Percentiles rank a stretch among this genome's conserved stretches.
Conservation (phyloP, 2,888 invertebrate genomes). For the Euzophera pinguis region DNA sequence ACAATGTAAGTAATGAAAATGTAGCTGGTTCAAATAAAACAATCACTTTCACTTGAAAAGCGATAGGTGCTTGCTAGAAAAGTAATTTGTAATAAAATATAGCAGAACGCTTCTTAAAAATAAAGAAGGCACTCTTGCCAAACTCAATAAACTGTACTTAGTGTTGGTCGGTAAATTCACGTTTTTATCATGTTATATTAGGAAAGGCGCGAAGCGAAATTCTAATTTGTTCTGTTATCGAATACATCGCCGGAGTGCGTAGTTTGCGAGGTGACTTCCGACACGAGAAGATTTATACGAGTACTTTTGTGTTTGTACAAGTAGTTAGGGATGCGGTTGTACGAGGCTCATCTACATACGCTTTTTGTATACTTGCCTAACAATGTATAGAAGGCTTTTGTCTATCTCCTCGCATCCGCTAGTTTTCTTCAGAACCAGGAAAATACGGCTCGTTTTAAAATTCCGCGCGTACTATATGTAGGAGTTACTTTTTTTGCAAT, state of each 20-base stretch:
- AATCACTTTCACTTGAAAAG: constrained; percentile 14
- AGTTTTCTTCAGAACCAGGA: constrained; percentile 59
- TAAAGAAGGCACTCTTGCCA: constrained; percentile 49
- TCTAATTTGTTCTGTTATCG: constrained; percentile 69
- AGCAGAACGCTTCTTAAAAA: constrained; percentile 47
- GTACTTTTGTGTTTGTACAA: constrained; percentile 77
- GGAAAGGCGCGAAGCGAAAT: constrained; percentile 40
- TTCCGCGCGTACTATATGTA: constrained; percentile 51
- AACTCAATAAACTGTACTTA: constrained; percentile 50
- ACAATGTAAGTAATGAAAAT: background rate
- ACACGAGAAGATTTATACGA: constrained; percentile 76
- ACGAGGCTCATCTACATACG: constrained; percentile 70
- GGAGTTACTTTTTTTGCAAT: constrained; percentile 67
- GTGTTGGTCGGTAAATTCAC: constrained; percentile 44
- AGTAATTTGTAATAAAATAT: constrained; percentile 32
- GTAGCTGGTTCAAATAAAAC: constrained; percentile 6
- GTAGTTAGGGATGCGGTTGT: constrained; percentile 60
- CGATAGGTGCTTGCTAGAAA: constrained; percentile 18
- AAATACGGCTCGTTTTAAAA: constrained; percentile 69
- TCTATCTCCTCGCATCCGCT: constrained; percentile 68
- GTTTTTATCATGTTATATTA: constrained; percentile 51
- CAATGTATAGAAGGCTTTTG: constrained; percentile 68
- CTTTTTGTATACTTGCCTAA: constrained; percentile 62
- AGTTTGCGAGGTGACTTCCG: constrained; percentile 64
- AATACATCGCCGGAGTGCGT: constrained; percentile 56